Conservation (phyloP, 2,797 vertebrate species). For the Poecilia velifera region DNA sequence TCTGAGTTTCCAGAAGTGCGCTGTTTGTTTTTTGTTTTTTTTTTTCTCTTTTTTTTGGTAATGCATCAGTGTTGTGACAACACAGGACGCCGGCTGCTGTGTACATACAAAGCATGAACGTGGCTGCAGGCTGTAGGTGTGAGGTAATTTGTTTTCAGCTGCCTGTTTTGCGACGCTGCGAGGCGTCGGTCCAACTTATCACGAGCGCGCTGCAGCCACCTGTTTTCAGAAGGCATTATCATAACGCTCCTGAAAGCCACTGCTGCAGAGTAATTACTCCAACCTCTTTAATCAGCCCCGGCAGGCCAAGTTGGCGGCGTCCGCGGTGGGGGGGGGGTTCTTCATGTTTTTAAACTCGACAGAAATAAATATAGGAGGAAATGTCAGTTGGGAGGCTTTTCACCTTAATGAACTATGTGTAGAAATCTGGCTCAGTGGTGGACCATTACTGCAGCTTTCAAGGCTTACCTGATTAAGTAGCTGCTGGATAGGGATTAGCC, state of each 20-base stretch:
- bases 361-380: constrained; percentile 26
- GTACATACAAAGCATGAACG: constrained; percentile 73
- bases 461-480: not conserved
- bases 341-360: constrained; percentile 15
- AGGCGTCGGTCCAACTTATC: constrained; percentile 64
- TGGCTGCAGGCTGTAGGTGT: constrained; percentile 68
- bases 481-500: constrained; percentile 20
- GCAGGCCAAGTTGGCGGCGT: constrained; percentile 23
- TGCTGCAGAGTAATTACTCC: constrained; percentile 55
- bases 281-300: constrained; percentile 55
- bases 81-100: constrained; percentile 57
- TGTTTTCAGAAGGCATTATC: constrained; percentile 61
- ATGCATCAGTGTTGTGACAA: constrained; percentile 76
- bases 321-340: not conserved
- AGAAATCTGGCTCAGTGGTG: not conserved
- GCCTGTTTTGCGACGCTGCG: constrained; percentile 37
- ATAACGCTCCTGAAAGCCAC: constrained; percentile 52
- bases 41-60: constrained; percentile 55
- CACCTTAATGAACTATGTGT: not conserved
- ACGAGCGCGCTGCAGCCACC: constrained; percentile 65
- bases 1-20: constrained; percentile 46
- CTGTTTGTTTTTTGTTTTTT: constrained; percentile 50
- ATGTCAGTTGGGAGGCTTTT: constrained; percentile 10
- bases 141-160: constrained; percentile 67
- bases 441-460: constrained; percentile 4